Conservation (phyloP, 1,140 invertebrate genomes). For the Achatina immaculata region DNA sequence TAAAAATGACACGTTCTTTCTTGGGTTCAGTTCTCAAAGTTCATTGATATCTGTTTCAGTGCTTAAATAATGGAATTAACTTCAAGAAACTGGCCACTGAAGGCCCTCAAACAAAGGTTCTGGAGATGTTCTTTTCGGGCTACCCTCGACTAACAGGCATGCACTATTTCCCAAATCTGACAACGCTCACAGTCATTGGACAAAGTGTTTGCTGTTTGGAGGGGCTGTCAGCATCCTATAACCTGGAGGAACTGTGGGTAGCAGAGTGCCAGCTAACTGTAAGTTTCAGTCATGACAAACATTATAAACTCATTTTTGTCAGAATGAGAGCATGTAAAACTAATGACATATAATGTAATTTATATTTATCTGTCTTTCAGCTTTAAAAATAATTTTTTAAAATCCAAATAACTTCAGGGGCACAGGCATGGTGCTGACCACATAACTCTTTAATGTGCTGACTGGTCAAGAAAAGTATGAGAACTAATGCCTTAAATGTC, state of each 20-base stretch:
- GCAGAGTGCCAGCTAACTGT: constrained; percentile 67
- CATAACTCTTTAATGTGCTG: too few species aligned
- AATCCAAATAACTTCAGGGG: too few species aligned
- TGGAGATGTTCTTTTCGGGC: constrained; percentile 70
- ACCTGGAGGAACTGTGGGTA: constrained; percentile 67
- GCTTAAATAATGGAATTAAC: constrained; percentile 65
- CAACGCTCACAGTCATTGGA: constrained; percentile 59
- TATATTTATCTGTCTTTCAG: background rate
- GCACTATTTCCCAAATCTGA: constrained; percentile 65
- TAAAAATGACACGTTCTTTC: too few species aligned
- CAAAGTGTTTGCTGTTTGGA: constrained; percentile 59
- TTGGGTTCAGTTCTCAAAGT: too few species aligned
- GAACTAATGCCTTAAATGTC: too few species aligned
- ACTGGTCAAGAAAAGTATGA: too few species aligned
- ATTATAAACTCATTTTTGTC: background rate
- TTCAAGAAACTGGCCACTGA: constrained; percentile 55
- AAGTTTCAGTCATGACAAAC: too few species aligned
- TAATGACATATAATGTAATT: background rate
- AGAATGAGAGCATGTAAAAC: background rate
- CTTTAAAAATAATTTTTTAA: too few species aligned
- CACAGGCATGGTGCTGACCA: too few species aligned
- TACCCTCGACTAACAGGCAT: constrained; percentile 60
- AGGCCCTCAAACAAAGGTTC: constrained; percentile 44
- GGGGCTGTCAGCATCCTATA: constrained; percentile 50
- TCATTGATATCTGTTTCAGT: constrained; percentile 57